Percentiles rank a stretch among this genome's conserved stretches.
These are phyloP conservation scores for Chloropsis cyanopogon DNA, from an alignment of 2,113 vertebrate species.

Conservation along the genomic window DNA sequence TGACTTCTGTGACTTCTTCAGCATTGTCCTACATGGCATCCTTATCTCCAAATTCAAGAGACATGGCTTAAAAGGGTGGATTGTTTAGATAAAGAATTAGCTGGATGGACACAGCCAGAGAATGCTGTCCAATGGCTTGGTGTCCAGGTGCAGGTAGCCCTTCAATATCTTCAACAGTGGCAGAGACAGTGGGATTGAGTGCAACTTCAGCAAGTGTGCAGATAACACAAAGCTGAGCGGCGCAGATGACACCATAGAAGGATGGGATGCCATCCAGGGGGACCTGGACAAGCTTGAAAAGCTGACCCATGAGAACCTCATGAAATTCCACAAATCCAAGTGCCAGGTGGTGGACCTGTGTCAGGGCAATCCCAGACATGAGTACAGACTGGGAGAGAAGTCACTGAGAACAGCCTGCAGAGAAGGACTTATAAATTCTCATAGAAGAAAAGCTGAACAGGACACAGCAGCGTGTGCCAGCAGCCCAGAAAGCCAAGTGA, in stretches of 20 bases:
- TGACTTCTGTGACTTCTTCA: background rate
- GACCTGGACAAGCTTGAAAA: background rate
- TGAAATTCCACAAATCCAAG: background rate
- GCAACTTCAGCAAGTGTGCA: background rate
- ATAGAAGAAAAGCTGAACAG: background rate
- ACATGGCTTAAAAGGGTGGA: background rate
- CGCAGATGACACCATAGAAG: background rate
- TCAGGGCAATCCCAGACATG: background rate
- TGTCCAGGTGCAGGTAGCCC: too few relatives aligned
- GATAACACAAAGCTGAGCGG: accelerated
- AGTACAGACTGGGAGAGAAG: background rate
- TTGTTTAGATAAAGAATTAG: background rate
- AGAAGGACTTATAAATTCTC: background rate
- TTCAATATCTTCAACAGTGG: background rate
- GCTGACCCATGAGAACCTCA: background rate
- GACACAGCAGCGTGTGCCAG: background rate
- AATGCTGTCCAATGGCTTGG: background rate
- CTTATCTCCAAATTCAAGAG: background rate
- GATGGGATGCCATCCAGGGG: too few relatives aligned
- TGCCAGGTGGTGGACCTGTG: background rate
- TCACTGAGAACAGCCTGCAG: background rate
- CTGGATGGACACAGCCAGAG: background rate
- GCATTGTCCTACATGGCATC: accelerated
- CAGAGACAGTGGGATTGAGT: background rate
- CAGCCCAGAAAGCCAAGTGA: background rate